Conservation (phyloP, 2,888 invertebrate genomes). For the Athetis lepigone region DNA sequence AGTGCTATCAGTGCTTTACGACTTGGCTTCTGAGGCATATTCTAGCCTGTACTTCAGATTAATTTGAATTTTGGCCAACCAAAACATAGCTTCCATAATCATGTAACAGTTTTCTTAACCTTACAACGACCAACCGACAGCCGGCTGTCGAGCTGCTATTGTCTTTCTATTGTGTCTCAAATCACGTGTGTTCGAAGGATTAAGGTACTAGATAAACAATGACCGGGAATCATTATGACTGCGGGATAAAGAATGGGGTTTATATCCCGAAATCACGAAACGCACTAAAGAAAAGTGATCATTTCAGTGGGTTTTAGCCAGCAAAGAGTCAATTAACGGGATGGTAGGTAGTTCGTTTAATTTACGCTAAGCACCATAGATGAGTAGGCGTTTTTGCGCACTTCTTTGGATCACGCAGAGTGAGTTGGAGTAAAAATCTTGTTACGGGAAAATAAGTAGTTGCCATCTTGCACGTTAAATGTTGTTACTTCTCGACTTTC, state of each 20-base stretch:
- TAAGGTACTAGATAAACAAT: too few relatives aligned
- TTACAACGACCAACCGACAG: too few relatives aligned
- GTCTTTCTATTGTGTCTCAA: too few relatives aligned
- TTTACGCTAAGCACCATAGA: slow-evolving; percentile 1
- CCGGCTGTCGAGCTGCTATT: too few relatives aligned
- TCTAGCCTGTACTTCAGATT: background rate
- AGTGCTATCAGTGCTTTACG: too few relatives aligned
- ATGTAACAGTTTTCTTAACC: too few relatives aligned
- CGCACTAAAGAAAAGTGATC: background rate
- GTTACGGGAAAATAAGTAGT: slow-evolving; percentile 17
- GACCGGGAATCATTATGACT: background rate
- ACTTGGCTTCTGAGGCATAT: background rate
- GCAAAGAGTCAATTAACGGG: background rate
- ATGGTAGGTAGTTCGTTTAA: background rate
- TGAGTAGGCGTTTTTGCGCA: slow-evolving; percentile 33
- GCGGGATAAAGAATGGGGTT: background rate
- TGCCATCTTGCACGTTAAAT: slow-evolving; percentile 32
- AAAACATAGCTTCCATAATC: background rate
- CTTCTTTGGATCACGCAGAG: too few relatives aligned
- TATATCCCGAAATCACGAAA: background rate
- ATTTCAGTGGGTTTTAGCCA: background rate
- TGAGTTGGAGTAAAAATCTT: too few relatives aligned
- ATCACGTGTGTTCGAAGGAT: too few relatives aligned
- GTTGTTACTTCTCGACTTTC: slow-evolving; percentile 13
- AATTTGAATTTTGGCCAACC: background rate